A percentile compares a stretch with the other conserved stretches of the same genome.
These are phyloP conservation scores for Ricordea florida DNA, from an alignment of 92 coral and sea anemone genomes.

Conservation along the genomic window DNA sequence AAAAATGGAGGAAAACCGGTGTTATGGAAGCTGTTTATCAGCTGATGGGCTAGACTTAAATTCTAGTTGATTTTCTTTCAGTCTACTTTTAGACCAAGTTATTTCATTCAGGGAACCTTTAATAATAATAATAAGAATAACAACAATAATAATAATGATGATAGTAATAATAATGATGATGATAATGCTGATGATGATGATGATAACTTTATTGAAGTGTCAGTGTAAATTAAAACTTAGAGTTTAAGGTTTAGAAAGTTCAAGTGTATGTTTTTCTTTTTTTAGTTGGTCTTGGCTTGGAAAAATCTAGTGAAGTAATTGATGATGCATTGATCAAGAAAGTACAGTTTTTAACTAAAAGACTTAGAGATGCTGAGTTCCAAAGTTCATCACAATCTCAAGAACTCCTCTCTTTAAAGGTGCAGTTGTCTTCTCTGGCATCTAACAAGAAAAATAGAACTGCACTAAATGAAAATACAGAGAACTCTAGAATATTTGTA, in stretches of 20 bases:
- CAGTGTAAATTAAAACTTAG: no score
- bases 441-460: conserved; percentile 47
- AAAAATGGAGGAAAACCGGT: no score
- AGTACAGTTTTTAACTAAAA: conserved; percentile 61
- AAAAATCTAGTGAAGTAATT: background rate
- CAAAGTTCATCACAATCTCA: conserved; percentile 88
- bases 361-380: conserved; percentile 91
- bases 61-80: no score
- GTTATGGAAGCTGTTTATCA: no score
- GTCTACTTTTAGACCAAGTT: no score
- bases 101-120: no score
- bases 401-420: conserved; percentile 84
- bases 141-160: no score
- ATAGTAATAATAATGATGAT: no score
- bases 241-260: background rate
- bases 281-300: conserved; percentile 39
- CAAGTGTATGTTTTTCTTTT: background rate
- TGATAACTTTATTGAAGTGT: no score
- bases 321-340: conserved; percentile 58
- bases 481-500: conserved; percentile 12
- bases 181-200: no score
- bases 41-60: no score
- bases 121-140: no score
- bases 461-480: background rate
- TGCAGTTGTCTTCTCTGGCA: conserved; percentile 66